Percentiles rank a stretch among this genome's conserved stretches.
phyloP scores from a whole-genome alignment of 2,113 vertebrate genomes.

The Charadrius vociferus region DNA sequence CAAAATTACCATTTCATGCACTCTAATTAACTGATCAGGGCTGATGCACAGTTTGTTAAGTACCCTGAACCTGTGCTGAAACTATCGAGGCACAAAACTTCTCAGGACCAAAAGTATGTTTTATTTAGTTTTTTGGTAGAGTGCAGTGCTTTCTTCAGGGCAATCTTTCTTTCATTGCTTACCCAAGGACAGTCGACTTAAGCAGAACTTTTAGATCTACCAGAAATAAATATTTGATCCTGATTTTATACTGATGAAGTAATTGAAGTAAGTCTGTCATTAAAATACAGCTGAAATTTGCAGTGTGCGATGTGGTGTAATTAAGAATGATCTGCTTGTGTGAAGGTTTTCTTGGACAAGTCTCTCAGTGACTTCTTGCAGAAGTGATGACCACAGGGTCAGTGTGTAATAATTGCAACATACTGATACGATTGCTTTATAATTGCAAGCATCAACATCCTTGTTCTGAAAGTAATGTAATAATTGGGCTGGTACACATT shows the following conservation, averaged over 20 bases:
- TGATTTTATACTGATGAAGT: not conserved
- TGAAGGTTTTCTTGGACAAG: not conserved
- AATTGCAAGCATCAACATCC: not conserved
- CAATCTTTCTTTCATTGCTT: not conserved
- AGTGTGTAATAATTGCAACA: not conserved
- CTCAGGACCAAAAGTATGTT: not conserved
- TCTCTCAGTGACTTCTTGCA: not conserved
- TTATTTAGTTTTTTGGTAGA: not conserved
- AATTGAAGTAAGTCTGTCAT: not conserved
- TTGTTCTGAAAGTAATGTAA: not conserved
- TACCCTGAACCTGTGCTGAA: not conserved
- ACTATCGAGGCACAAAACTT: not conserved
- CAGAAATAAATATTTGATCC: not conserved
- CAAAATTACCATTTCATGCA: not conserved
- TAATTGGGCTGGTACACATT: not conserved
- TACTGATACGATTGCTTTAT: not conserved
- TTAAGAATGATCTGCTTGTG: not conserved
- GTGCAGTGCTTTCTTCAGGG: not conserved
- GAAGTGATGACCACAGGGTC: not conserved
- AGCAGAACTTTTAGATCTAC: not conserved
- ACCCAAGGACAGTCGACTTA: not conserved
- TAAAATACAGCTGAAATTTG: not conserved
- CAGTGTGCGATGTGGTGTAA: not conserved
- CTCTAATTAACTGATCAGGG: not conserved
- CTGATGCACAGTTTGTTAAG: not conserved